A percentile compares a stretch with the other conserved stretches of the same genome.
phyloP scores from a whole-genome alignment of 2,113 vertebrate species.

The Proterorhinus semilunaris region DNA sequence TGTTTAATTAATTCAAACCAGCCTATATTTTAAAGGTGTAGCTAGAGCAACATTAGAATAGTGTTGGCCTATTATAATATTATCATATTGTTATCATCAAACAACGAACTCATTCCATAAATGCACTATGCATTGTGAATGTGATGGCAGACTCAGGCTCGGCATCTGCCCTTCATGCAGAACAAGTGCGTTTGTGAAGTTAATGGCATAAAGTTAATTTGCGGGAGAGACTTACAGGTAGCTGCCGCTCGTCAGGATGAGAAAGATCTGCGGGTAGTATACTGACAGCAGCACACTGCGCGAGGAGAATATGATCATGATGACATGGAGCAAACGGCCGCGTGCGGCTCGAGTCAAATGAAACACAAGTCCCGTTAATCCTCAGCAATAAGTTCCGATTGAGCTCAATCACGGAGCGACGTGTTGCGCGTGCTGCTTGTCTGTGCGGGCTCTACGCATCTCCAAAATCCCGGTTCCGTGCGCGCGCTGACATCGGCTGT shows the following conservation, averaged over 20 bases:
- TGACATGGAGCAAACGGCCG: slow-evolving; percentile 76
- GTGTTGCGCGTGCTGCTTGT: slow-evolving; percentile 59
- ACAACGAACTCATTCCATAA: neutral
- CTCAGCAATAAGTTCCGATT: slow-evolving; percentile 67
- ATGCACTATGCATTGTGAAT: neutral
- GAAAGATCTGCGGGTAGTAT: slow-evolving; percentile 96
- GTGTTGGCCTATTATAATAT: no score
- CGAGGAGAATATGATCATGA: slow-evolving; percentile 94
- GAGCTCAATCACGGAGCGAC: slow-evolving; percentile 39
- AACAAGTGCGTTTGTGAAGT: slow-evolving; percentile 40
- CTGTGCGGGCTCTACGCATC: slow-evolving; percentile 74
- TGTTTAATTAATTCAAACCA: no score
- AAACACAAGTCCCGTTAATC: slow-evolving; percentile 63
- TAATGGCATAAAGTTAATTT: slow-evolving; percentile 39
- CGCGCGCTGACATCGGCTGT: slow-evolving; percentile 78
- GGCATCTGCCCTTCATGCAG: slow-evolving; percentile 19
- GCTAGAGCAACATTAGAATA: no score
- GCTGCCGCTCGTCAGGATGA: slow-evolving; percentile 96
- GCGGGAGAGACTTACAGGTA: slow-evolving; percentile 87
- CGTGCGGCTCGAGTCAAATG: slow-evolving; percentile 57
- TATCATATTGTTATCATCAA: no score
- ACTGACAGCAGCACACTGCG: slow-evolving; percentile 94
- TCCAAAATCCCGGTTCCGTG: slow-evolving; percentile 79
- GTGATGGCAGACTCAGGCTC: neutral
- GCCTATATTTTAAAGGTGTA: no score